Conservation (phyloP, 2,888 invertebrate species). For the Zhuqinia jingwanae region DNA sequence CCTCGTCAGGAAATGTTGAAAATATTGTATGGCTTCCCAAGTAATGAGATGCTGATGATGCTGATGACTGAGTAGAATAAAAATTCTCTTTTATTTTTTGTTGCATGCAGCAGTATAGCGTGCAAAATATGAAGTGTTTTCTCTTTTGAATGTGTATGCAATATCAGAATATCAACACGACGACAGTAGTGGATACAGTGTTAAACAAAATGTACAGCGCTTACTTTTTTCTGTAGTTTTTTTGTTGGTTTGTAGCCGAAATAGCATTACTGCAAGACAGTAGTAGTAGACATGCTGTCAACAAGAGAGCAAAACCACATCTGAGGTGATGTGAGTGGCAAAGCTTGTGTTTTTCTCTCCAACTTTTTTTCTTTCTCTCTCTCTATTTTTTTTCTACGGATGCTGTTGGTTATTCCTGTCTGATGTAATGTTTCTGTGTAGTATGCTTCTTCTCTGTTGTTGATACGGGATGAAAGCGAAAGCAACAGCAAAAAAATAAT, state of each 20-base stretch:
- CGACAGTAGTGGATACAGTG: too few species aligned
- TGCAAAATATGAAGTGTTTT: too few species aligned
- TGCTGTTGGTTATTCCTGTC: background rate
- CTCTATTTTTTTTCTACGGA: background rate
- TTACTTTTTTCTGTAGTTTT: background rate
- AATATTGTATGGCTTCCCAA: background rate
- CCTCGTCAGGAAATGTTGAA: conserved; percentile 36
- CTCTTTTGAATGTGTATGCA: background rate
- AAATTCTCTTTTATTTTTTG: background rate
- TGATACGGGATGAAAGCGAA: background rate
- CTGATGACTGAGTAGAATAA: conserved; percentile 40
- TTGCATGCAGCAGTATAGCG: background rate
- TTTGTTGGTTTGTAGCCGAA: background rate
- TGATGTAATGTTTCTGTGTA: background rate
- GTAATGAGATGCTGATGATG: conserved; percentile 40
- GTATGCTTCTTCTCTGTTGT: background rate
- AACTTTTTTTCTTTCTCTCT: background rate
- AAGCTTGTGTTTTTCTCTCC: conserved; percentile 43
- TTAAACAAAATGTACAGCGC: conserved; percentile 26
- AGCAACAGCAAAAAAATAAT: background rate
- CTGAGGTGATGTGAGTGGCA: conserved; percentile 54
- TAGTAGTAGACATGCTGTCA: conserved; percentile 21
- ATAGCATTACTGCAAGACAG: background rate
- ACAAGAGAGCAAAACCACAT: conserved; percentile 64
- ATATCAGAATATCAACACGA: background rate